phyloP scores from a whole-genome alignment of 2,113 vertebrate species.

The Brienomyrus brachyistius region DNA sequence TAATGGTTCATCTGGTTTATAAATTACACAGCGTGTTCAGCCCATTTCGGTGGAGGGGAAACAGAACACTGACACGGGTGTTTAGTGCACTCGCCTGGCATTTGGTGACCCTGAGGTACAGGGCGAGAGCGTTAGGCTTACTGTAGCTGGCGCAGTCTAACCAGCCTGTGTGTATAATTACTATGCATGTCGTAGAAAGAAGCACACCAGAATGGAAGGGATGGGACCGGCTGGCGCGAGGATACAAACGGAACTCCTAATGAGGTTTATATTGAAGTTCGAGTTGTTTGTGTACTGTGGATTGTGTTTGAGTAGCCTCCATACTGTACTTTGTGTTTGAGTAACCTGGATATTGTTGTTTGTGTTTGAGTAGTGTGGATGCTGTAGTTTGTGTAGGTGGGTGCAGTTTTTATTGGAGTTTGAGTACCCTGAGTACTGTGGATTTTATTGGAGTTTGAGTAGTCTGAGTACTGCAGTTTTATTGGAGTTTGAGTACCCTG shows the following conservation, averaged over 20 bases:
- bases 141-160: not conserved
- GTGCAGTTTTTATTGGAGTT: not conserved
- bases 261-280: not conserved
- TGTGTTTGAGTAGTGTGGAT: not conserved
- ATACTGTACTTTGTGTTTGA: not conserved
- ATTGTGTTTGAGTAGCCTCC: not conserved
- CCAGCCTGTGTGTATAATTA: not conserved
- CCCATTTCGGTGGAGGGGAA: conserved; percentile 49
- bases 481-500: not conserved
- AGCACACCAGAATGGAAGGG: not conserved
- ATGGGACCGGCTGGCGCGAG: not conserved
- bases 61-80: conserved; percentile 45
- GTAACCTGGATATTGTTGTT: not conserved
- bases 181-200: not conserved
- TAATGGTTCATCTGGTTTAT: conserved; percentile 62
- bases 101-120: conserved; percentile 56
- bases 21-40: conserved; percentile 57
- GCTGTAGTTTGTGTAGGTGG: not conserved
- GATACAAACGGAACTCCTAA: not conserved
- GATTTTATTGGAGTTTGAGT: not conserved
- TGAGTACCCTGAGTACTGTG: not conserved
- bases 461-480: not conserved
- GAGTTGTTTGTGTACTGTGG: not conserved
- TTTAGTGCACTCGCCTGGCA: conserved; percentile 45
- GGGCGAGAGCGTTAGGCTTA: not conserved